Conservation (phyloP, 2,888 invertebrate species). For the Caenorhabditis plicata region DNA sequence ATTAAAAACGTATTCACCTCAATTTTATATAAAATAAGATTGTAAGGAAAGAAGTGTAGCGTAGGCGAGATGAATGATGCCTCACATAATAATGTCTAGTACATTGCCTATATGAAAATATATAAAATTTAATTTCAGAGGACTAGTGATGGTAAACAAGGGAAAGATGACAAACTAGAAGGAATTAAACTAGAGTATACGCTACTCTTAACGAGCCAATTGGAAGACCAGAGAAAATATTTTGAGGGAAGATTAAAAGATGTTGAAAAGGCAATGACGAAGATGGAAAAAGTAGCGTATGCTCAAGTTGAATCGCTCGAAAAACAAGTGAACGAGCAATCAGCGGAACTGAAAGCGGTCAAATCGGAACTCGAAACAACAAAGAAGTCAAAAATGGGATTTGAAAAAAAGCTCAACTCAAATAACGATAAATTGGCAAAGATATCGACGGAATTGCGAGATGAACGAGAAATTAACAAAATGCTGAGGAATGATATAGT, state of each 20-base stretch:
- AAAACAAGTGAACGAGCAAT: conserved; percentile 70
- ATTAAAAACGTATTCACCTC: too few relatives aligned
- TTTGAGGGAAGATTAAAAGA: conserved; percentile 69
- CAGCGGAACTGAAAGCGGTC: conserved; percentile 68
- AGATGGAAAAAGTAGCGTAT: conserved; percentile 66
- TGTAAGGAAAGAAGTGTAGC: too few relatives aligned
- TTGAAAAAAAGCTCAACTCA: conserved; percentile 74
- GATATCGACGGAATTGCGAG: conserved; percentile 45
- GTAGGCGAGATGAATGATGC: too few relatives aligned
- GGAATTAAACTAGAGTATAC: conserved; percentile 94
- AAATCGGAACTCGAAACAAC: conserved; percentile 34
- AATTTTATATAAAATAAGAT: too few relatives aligned
- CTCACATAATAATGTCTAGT: too few relatives aligned
- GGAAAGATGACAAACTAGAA: conserved; percentile 81
- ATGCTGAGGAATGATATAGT: conserved; percentile 78
- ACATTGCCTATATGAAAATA: not conserved
- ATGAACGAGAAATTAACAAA: conserved; percentile 73
- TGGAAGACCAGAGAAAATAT: conserved; percentile 88
- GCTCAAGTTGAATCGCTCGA: conserved; percentile 69
- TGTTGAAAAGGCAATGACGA: conserved; percentile 76
- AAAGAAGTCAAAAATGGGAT: conserved; percentile 40
- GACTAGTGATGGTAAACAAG: conserved; percentile 23
- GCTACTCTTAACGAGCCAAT: conserved; percentile 88
- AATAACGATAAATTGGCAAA: conserved; percentile 77
- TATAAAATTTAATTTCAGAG: conserved; percentile 6